A percentile compares a stretch with the other conserved stretches of the same genome.
These are phyloP conservation scores for Drosophila lutescens DNA, from an alignment of 2,888 invertebrate genomes.

Conservation along the genomic window DNA sequence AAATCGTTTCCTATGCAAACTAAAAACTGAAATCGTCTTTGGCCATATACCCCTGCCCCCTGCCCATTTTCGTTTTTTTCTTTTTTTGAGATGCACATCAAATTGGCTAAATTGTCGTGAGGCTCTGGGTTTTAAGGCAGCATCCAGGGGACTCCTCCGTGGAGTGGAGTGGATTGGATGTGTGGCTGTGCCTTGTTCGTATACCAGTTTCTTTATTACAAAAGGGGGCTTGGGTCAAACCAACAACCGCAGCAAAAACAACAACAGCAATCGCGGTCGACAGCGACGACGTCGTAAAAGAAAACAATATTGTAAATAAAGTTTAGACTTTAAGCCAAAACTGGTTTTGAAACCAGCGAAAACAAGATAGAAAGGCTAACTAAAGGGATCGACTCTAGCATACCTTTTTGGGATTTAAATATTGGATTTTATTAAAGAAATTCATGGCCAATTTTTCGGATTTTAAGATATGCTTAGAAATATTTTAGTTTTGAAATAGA, in stretches of 20 bases:
- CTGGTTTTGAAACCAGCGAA: conserved; percentile 68
- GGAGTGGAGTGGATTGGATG: conserved; percentile 14
- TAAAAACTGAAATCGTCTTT: conserved; percentile 32
- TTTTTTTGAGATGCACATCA: conserved; percentile 69
- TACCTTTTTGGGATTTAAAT: conserved; percentile 5
- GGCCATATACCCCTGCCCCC: conserved; percentile 5
- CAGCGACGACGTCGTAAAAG: conserved; percentile 69
- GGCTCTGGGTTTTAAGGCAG: conserved; percentile 33
- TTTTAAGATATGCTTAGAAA: not conserved
- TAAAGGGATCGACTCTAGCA: conserved; percentile 42
- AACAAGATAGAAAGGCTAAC: conserved; percentile 54
- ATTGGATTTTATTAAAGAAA: not conserved
- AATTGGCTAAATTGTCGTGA: conserved; percentile 78
- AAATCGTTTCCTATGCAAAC: conserved; percentile 46
- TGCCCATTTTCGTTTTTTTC: not conserved
- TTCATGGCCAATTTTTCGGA: not conserved
- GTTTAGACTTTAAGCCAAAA: conserved; percentile 74
- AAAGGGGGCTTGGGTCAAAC: conserved; percentile 79
- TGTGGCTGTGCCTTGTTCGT: conserved; percentile 50
- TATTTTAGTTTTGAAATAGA: too few species aligned
- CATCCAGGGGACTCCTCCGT: conserved; percentile 27
- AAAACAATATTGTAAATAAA: conserved; percentile 80
- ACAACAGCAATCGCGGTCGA: conserved; percentile 40
- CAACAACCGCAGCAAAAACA: conserved; percentile 59
- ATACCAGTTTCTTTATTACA: conserved; percentile 79